Conservation (phyloP, 1,140 invertebrate species). For the Psix sp. region DNA sequence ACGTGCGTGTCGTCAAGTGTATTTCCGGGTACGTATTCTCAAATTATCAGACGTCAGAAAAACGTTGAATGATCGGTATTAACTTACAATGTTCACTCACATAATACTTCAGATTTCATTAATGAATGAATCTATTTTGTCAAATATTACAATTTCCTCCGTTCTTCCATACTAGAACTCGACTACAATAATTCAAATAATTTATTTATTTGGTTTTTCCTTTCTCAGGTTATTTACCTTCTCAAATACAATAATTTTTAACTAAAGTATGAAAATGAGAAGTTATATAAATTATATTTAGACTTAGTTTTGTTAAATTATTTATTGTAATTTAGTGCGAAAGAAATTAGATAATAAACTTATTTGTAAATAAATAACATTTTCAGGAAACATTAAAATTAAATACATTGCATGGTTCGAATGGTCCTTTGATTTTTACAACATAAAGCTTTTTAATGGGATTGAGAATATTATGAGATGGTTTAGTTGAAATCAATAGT, state of each 20-base stretch:
- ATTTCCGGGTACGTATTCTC: constrained; percentile 42
- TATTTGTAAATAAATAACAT: constrained; percentile 17
- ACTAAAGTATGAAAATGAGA: no score
- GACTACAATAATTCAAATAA: no score
- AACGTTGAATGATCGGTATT: constrained; percentile 56
- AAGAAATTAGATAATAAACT: no score
- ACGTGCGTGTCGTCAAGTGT: constrained; percentile 40
- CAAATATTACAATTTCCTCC: constrained; percentile 39
- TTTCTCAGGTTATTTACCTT: no score
- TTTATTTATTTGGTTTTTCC: no score
- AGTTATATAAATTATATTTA: no score
- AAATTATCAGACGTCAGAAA: constrained; percentile 45
- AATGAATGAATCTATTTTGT: constrained; percentile 22
- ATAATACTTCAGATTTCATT: constrained; percentile 30
- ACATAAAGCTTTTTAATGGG: constrained; percentile 24
- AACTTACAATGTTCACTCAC: constrained; percentile 52
- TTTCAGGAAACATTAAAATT: constrained; percentile 30
- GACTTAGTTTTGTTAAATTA: no score
- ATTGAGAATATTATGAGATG: constrained; percentile 35
- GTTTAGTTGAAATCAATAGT: constrained; percentile 47
- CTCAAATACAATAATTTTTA: no score
- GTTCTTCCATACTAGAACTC: constrained; percentile 21
- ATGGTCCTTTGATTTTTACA: constrained; percentile 14
- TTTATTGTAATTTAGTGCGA: no score
- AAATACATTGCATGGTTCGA: constrained; percentile 32